Conservation (phyloP, 2,888 invertebrate genomes). For the Willowsia nigromaculata region DNA sequence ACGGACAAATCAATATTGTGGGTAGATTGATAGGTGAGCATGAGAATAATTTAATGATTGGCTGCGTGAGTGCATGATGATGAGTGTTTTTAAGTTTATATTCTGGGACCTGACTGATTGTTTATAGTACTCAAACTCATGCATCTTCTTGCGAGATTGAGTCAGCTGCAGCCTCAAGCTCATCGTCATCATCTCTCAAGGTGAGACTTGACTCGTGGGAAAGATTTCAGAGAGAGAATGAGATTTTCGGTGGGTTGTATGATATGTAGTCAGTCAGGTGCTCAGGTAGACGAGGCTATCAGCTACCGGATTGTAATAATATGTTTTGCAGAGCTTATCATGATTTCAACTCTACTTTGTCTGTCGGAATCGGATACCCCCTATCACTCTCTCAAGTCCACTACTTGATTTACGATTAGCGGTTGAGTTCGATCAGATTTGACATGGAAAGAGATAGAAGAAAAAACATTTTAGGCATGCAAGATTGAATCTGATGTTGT, state of each 20-base stretch:
- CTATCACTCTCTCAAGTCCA: background rate
- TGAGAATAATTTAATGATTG: slow-evolving; percentile 67
- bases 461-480: background rate
- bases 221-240: slow-evolving; percentile 38
- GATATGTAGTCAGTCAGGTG: slow-evolving; percentile 47
- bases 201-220: slow-evolving; percentile 71
- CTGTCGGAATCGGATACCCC: slow-evolving; percentile 55
- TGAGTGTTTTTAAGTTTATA: slow-evolving; percentile 45
- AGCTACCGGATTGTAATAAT: slow-evolving; percentile 70
- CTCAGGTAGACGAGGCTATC: slow-evolving; percentile 70
- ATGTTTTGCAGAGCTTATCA: slow-evolving; percentile 60
- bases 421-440: slow-evolving; percentile 47
- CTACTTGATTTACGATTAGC: slow-evolving; percentile 62
- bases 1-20: slow-evolving; percentile 67
- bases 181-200: slow-evolving; percentile 34
- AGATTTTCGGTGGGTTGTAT: slow-evolving; percentile 38
- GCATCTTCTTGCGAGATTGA: slow-evolving; percentile 23
- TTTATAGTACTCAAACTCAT: slow-evolving; percentile 10
- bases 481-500: background rate
- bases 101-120: slow-evolving; percentile 6
- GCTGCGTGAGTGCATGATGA: slow-evolving; percentile 56
- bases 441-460: slow-evolving; percentile 35
- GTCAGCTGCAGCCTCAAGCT: slow-evolving; percentile 63
- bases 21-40: slow-evolving; percentile 61
- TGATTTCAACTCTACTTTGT: slow-evolving; percentile 42